Evolutionary conservation across 1,140 invertebrate genomes (phyloP), one percentile per base, ranked within the genome.

Genomic region (Drosophila pseudoananassae): DNA sequence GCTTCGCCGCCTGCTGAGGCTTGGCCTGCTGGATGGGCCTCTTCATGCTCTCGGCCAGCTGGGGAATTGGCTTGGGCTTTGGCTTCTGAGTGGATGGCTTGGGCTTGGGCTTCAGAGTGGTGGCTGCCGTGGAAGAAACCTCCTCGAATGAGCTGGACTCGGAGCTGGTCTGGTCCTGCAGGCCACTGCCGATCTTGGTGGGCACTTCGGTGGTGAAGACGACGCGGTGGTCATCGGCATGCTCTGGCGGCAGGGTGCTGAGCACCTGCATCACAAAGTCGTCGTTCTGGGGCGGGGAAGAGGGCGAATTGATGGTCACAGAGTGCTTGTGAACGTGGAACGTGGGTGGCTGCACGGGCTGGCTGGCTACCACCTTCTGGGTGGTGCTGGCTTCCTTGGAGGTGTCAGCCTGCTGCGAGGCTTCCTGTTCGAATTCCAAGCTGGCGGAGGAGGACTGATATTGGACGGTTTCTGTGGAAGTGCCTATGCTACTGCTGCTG

Each of bases 131-230:
- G 5, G 80, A 63, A 0, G 83, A 61, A 0, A 69, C 43, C 43
- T 90, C 76, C 45, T 91, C 90, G 47, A 91, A 90, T 7, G 90
- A 91, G 47, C 53, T 90, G 8, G 90, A 90, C 54, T 91, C 90
- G 12, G 87, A 91, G 56, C 89, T 90, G 8, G 68, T 79, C 14
- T 66, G 72, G 15, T 91, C 75, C 47, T 73, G 50, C 1, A 66
- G 66, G 3, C 71, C 61, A 38, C 69, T 85, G 6, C 72, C 50
- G 7, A 91, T 90, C 43, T 90, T 91, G 5, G 56, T 91, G 55
- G 90, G 90, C 52, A 91, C 61, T 14, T 91, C 90, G 10, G 90
- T 91, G 45, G 90, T 90, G 9, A 90, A 87, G 1, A 71, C 63
- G 5, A 89, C 57, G 9, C 40, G 43, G 25, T 89, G 70, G 4